Conservation (phyloP, 2,888 invertebrate species). For the Oscheius sp. region DNA sequence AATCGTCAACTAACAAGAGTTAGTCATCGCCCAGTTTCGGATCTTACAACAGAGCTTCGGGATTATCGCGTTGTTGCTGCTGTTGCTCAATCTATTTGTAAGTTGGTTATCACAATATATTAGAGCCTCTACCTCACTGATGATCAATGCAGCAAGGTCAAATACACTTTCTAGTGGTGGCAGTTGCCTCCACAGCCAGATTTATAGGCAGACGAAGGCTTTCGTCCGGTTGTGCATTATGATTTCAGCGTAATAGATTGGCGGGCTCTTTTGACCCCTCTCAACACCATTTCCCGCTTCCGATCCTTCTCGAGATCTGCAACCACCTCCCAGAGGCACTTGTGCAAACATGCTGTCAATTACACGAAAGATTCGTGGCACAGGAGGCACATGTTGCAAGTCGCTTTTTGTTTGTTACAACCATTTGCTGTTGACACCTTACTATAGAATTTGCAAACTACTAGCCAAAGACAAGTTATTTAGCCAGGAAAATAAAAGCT, state of each 20-base stretch:
- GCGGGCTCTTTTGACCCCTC: neutral
- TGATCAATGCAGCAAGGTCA: constrained; percentile 13
- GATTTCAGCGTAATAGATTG: constrained; percentile 27
- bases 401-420: constrained; percentile 5
- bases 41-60: constrained; percentile 60
- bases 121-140: neutral
- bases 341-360: constrained; percentile 24
- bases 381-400: constrained; percentile 20
- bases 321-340: neutral
- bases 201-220: too few relatives aligned
- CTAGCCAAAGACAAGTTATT: neutral
- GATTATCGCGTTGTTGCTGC: constrained; percentile 58
- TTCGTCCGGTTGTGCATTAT: constrained; percentile 11
- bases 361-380: constrained; percentile 15
- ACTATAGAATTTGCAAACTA: neutral
- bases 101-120: constrained; percentile 33
- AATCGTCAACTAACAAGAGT: constrained; percentile 58
- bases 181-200: too few relatives aligned
- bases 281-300: constrained; percentile 4
- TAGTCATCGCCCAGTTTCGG: constrained; percentile 49
- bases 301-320: constrained; percentile 11
- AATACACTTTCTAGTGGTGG: neutral
- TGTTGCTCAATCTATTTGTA: constrained; percentile 61
- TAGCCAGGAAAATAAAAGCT: too few relatives aligned
- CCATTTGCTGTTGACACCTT: neutral